Percentiles rank a stretch among this genome's conserved stretches.
Evolutionary conservation across 2,888 invertebrate species (phyloP).

Genomic region (Ormia ochracea): DNA sequence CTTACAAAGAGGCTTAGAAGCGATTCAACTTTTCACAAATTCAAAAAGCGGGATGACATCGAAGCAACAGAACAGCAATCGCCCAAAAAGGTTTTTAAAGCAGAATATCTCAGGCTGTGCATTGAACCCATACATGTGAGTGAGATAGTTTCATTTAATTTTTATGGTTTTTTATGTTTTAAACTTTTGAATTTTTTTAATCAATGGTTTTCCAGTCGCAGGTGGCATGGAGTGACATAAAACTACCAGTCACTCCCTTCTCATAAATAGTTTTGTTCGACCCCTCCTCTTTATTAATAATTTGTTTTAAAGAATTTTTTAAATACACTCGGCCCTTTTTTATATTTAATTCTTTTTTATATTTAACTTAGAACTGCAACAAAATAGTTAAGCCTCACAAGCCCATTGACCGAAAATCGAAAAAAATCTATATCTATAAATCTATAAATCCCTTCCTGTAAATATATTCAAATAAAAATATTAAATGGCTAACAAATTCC

Average conservation of each 20-base stretch:
- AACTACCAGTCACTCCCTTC: too few relatives aligned
- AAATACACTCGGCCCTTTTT: neutral
- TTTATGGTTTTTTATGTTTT: too few relatives aligned
- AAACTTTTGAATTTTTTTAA: too few relatives aligned
- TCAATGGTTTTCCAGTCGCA: too few relatives aligned
- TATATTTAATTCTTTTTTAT: neutral
- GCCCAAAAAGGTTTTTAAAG: neutral
- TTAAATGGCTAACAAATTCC: too few relatives aligned
- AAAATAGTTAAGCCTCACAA: neutral
- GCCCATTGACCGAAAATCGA: neutral
- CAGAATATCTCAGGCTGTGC: neutral
- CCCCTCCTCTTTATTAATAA: neutral
- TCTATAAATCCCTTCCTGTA: too few relatives aligned
- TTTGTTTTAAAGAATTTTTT: neutral
- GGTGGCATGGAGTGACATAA: too few relatives aligned
- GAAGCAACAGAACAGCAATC: neutral
- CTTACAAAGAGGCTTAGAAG: neutral
- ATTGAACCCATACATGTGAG: constrained; percentile 7
- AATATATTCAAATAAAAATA: too few relatives aligned
- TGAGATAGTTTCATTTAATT: too few relatives aligned
- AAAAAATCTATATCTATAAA: too few relatives aligned
- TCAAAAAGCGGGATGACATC: neutral
- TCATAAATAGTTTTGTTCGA: too few relatives aligned
- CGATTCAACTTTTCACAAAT: neutral
- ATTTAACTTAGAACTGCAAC: neutral